Conservation (phyloP, 2,888 invertebrate species). For the Orthonychiurus folsomi region DNA sequence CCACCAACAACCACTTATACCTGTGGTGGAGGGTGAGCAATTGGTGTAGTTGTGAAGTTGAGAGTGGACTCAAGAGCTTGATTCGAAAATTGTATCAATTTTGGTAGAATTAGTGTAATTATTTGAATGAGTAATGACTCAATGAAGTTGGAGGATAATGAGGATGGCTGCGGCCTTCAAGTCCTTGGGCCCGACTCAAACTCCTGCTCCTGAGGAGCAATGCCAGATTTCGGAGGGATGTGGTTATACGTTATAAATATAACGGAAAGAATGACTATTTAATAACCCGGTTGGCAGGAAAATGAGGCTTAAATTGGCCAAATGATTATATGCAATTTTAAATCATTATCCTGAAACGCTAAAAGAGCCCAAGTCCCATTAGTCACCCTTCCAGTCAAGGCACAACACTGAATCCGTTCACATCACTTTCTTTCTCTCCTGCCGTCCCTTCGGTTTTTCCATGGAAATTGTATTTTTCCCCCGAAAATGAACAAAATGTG, state of each 20-base stretch:
- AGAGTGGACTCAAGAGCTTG: neutral
- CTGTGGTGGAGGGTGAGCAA: neutral
- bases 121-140: slow-evolving; percentile 15
- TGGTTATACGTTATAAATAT: slow-evolving; percentile 41
- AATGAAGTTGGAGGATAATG: neutral
- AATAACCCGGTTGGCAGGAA: slow-evolving; percentile 41
- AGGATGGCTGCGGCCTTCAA: too few relatives aligned
- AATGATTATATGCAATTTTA: slow-evolving; percentile 41
- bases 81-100: slow-evolving; percentile 2
- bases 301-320: slow-evolving; percentile 41
- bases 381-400: slow-evolving; percentile 41
- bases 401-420: slow-evolving; percentile 37
- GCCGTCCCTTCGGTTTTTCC: slow-evolving; percentile 7
- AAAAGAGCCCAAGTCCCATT: slow-evolving; percentile 41
- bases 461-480: too few relatives aligned
- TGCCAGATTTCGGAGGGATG: slow-evolving; percentile 24
- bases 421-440: slow-evolving; percentile 24
- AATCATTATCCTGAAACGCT: slow-evolving; percentile 40
- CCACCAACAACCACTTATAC: too few relatives aligned
- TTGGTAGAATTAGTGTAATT: slow-evolving; percentile 4
- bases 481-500: too few relatives aligned
- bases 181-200: too few relatives aligned
- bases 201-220: too few relatives aligned
- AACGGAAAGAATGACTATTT: slow-evolving; percentile 41
- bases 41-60: neutral